Percentiles rank a stretch among this genome's conserved stretches.
These are phyloP conservation scores for Montipora capricornis DNA, from an alignment of 64 coral and sea anemone species.

Conservation along the genomic window DNA sequence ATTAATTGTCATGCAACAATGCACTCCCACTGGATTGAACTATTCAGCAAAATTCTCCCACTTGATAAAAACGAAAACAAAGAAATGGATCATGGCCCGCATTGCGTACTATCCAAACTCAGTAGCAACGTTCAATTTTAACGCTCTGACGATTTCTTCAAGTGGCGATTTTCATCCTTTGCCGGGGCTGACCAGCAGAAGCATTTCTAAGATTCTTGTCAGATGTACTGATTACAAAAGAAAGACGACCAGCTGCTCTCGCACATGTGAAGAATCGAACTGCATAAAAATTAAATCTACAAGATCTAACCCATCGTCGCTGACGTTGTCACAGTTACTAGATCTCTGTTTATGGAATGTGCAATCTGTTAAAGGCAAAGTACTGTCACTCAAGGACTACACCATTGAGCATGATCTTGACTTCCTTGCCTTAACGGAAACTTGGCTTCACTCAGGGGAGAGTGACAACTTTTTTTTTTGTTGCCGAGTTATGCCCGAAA, in stretches of 20 bases:
- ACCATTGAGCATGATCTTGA: no score
- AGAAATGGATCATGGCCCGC: not conserved
- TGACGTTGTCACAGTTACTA: no score
- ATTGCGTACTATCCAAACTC: constrained; percentile 10
- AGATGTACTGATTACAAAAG: not conserved
- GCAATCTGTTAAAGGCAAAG: no score
- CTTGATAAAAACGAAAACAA: constrained; percentile 23
- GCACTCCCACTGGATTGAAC: constrained; percentile 1
- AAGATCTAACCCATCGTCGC: no score
- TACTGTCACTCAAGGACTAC: no score
- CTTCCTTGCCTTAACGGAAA: no score
- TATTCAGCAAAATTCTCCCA: not conserved
- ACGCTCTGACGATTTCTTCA: not conserved
- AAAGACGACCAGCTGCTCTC: constrained; percentile 4
- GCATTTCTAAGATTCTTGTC: not conserved
- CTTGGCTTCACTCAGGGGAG: no score
- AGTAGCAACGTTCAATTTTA: constrained; percentile 14
- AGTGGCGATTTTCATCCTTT: constrained; percentile 38
- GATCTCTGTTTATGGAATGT: no score
- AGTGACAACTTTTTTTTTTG: no score
- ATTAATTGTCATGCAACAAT: constrained; percentile 1
- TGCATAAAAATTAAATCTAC: no score
- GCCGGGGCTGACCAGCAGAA: not conserved
- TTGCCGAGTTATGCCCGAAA: no score
- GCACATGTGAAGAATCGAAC: not conserved